Conservation (phyloP, 1,140 invertebrate species). For the Panagrolaimus sp. region DNA sequence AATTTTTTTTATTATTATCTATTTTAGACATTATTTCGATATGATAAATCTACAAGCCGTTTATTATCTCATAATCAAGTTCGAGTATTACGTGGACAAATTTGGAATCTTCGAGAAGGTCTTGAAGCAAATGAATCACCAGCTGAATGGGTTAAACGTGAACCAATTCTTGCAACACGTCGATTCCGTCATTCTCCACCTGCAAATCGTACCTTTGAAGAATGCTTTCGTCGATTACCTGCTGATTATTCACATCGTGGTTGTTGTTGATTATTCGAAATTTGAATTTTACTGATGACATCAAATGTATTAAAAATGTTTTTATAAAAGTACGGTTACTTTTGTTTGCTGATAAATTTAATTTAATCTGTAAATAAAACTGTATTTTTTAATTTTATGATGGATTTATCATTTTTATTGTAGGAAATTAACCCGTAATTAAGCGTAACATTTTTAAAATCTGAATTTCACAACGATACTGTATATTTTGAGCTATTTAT, state of each 20-base stretch:
- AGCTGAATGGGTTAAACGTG: constrained; percentile 32
- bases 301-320: too few relatives aligned
- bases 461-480: too few relatives aligned
- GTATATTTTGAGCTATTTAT: too few relatives aligned
- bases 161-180: constrained; percentile 23
- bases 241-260: constrained; percentile 22
- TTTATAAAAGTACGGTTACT: too few relatives aligned
- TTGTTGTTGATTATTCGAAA: constrained; percentile 28
- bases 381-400: too few relatives aligned
- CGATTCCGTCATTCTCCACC: constrained; percentile 4
- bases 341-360: too few relatives aligned
- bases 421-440: too few relatives aligned
- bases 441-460: too few relatives aligned
- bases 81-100: constrained; percentile 49
- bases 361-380: too few relatives aligned
- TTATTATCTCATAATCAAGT: constrained; percentile 38
- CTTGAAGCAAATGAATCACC: constrained; percentile 29
- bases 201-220: constrained; percentile 29
- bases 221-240: constrained; percentile 24
- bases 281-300: too few relatives aligned
- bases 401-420: too few relatives aligned
- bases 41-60: constrained; percentile 28
- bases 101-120: constrained; percentile 34
- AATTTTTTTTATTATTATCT: constrained; percentile 27
- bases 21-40: constrained; percentile 35